Percentiles rank a stretch among this genome's conserved stretches.
phyloP scores from a whole-genome alignment of 2,113 vertebrate genomes.

The Clinocottus analis region DNA sequence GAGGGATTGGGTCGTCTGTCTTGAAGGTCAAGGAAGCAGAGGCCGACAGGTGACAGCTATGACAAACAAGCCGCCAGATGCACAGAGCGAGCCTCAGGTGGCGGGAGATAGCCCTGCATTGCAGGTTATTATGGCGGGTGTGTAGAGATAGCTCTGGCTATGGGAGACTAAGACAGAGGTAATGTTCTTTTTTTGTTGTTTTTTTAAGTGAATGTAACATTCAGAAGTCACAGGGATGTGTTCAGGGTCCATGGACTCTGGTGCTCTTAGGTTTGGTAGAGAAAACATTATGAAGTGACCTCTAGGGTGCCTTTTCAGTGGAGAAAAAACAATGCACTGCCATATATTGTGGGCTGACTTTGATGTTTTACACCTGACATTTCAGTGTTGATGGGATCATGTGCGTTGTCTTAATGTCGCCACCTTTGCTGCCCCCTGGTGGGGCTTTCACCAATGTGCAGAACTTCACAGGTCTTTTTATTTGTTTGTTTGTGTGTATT shows the following conservation, averaged over 20 bases:
- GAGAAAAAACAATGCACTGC: background rate
- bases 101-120: background rate
- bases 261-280: background rate
- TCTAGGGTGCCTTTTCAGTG: background rate
- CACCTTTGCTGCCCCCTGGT: conserved; percentile 40
- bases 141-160: too few species aligned
- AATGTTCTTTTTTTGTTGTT: background rate
- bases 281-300: background rate
- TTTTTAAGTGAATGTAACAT: background rate
- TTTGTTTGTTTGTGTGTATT: background rate
- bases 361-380: background rate
- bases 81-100: conserved; percentile 18
- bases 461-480: background rate
- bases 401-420: background rate
- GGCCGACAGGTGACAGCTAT: background rate
- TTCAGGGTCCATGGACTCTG: background rate
- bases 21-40: conserved; percentile 57
- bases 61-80: conserved; percentile 17
- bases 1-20: conserved; percentile 22
- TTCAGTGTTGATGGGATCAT: background rate
- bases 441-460: background rate
- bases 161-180: background rate
- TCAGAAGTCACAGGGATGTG: background rate
- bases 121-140: background rate
- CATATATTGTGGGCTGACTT: background rate